Evolutionary conservation across 2,113 vertebrate species (phyloP), one percentile per base, ranked within the genome.

Genomic region (Orycteropus afer): DNA sequence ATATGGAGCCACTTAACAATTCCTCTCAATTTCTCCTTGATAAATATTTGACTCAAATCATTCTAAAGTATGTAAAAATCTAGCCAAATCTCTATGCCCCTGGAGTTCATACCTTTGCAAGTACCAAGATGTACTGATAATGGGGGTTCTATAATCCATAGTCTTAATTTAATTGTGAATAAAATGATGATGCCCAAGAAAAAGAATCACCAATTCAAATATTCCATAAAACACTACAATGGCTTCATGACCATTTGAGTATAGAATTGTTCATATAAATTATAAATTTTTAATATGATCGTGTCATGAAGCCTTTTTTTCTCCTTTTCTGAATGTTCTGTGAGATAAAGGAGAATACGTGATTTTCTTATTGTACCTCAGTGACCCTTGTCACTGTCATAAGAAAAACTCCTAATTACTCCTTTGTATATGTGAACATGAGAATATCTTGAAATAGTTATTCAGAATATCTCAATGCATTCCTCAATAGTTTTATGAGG

Each of bases 21-120:
- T 40, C 23, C 7, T 42, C 7, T 11, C 2, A 2, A n/a, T 61
- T 84, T 80, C 18, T 65, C 77, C 53, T 55, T 86, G 29, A 83
- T 76, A 73, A 86, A 42, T 74, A 59, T 73, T 73, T 89, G 59
- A 65, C 71, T 91, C 8, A 83, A n/a, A 95, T 83, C 25, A 74
- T 90, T 89, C 7, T 4, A 49, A 65, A 23, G 27, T 69, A 69
- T 17, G 2, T 87, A n/a, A 84, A 92, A 69, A 47, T 49, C 40
- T 6, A 80, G 6, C 10, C 57, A 61, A 90, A 2, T 76, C 37
- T 49, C 4, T 76, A 89, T 45, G 73, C 3, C 1, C 7, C 25
- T 73, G 83, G 78, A 51, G 1, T 76, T 34, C 59, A 1, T 42
- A 20, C 22, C 13, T 17, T n/a, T 67, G 10, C 5, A 86, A 32